Base-by-base conservation (phyloP, 2,888 invertebrate species). In the Parnassius mnemosyne region DNA sequence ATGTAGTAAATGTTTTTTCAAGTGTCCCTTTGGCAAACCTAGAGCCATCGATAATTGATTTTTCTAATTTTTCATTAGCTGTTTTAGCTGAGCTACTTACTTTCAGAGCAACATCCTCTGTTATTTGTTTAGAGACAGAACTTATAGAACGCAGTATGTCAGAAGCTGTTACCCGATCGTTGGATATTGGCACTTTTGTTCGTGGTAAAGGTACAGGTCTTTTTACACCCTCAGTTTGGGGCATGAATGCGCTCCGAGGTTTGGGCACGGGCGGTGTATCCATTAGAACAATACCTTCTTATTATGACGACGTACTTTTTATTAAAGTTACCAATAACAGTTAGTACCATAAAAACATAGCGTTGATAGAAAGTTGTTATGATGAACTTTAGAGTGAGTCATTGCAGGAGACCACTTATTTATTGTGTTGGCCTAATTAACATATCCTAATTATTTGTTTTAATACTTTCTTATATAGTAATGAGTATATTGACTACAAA, bases 121-220 rank as follows among this genome's bases (percentile, higher is more conserved):
- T 85, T 46, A 93, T 76, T 77, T 93, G 93, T 72, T 92, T 93
- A 1, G 93, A 93, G 25, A 92, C 93, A 53, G 89, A 84, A 65
- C 92, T 87, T 51, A 93, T 84, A n/a, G 90, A 92, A 52, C 86
- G 85, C 10, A 92, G 76, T 65, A 92, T 81, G 71, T 86, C 90
- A 2, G 89, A 83, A n/a, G 92, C 84, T 43, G 84, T 73, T 9
- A 83, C 80, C 59, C 80, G 80, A 5, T 88, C 89, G 66, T 72
- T 76, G 61, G 66, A 74, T n/a, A 67, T 64, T 3, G 85, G 78
- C 34, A 83, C 65, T 67, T 82, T 85, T 43, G 85, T 88, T 62
- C 93, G 87, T 42, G 93, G 93, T 43, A 92, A 85, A 12, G 93
- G 93, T 11, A 93, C 84, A 1, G 93, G 93, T 60, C 83, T 87